These are phyloP conservation scores for Spinus pinus DNA, from an alignment of 2,797 vertebrate species.

Conservation along the genomic window DNA sequence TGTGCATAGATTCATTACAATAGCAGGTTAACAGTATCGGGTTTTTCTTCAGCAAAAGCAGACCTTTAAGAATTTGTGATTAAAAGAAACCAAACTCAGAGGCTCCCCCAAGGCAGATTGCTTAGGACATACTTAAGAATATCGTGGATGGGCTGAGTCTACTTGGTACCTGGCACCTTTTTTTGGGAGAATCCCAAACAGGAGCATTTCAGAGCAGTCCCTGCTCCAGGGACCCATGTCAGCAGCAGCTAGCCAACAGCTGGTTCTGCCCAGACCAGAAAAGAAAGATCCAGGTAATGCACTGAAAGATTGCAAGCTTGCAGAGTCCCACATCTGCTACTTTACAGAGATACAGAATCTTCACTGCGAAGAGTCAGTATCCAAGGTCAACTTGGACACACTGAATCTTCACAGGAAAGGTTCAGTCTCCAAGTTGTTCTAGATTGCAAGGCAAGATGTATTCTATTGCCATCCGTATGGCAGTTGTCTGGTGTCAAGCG, in stretches of 20 bases:
- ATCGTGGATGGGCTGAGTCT: neutral
- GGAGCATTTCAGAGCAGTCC: neutral
- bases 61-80: neutral
- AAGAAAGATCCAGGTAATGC: neutral
- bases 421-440: too few relatives aligned
- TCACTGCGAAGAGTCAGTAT: neutral
- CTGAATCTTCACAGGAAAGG: too few relatives aligned
- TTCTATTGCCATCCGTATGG: too few relatives aligned
- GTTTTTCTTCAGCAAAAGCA: neutral
- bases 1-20: neutral
- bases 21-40: neutral
- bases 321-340: neutral
- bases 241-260: neutral
- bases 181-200: neutral
- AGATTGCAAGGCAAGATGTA: too few relatives aligned
- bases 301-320: neutral
- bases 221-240: neutral
- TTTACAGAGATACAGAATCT: neutral
- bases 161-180: neutral
- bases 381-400: neutral
- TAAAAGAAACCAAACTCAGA: neutral
- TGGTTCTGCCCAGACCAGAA: neutral
- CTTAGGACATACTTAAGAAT: neutral
- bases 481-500: too few relatives aligned
- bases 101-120: neutral